phyloP scores from a whole-genome alignment of 53 echinoderm and acorn worm species.

The Holothuria scabra region DNA sequence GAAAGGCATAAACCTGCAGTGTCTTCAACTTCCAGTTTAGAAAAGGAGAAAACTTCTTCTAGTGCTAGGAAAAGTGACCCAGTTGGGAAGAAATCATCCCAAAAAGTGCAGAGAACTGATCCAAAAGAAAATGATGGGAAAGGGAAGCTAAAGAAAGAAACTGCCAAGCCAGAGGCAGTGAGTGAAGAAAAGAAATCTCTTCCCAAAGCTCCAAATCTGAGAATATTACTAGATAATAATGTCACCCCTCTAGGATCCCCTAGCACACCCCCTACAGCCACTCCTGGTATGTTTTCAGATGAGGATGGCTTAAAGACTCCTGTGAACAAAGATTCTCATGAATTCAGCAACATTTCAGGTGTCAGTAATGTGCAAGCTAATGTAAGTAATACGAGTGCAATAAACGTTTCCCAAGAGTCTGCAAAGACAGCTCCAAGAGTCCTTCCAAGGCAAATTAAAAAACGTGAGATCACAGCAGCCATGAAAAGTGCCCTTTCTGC shows the following conservation, averaged over 20 bases:
- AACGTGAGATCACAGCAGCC: slow-evolving; percentile 55
- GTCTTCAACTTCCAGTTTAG: slow-evolving; percentile 15
- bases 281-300: slow-evolving; percentile 36
- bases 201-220: slow-evolving; percentile 43
- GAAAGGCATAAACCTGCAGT: neutral
- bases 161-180: neutral
- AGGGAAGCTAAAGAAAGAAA: neutral
- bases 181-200: slow-evolving; percentile 38
- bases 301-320: slow-evolving; percentile 40
- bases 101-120: slow-evolving; percentile 12
- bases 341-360: slow-evolving; percentile 12
- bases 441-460: slow-evolving; percentile 13
- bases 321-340: slow-evolving; percentile 11
- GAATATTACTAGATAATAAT: slow-evolving; percentile 31
- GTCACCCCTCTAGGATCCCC: slow-evolving; percentile 25
- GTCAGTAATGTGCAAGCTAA: slow-evolving; percentile 41
- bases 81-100: neutral
- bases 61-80: neutral
- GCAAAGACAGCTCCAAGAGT: slow-evolving; percentile 12
- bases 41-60: neutral
- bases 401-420: slow-evolving; percentile 22
- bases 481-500: slow-evolving; percentile 57
- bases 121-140: neutral
- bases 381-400: slow-evolving; percentile 44
- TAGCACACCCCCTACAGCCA: slow-evolving; percentile 41